Evolutionary conservation across 1,140 invertebrate genomes (phyloP).

Genomic region (Hestina assimilis): DNA sequence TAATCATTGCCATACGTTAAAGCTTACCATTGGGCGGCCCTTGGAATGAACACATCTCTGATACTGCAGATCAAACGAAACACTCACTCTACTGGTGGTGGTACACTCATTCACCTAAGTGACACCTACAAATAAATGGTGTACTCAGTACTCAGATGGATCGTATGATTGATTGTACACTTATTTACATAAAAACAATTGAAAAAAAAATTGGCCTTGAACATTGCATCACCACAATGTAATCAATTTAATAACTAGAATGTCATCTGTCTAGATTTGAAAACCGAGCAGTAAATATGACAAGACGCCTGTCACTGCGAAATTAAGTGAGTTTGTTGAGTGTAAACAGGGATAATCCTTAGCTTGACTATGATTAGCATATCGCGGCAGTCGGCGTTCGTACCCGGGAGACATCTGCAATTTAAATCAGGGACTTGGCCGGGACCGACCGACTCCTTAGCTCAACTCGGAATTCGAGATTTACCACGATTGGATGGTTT

Average conservation of each 20-base stretch:
- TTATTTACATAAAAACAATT: too few species aligned
- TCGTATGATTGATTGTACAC: too few species aligned
- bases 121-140: too few species aligned
- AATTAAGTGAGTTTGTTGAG: conserved; percentile 78
- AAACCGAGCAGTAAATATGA: conserved; percentile 47
- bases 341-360: conserved; percentile 78
- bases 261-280: conserved; percentile 1
- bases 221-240: neutral
- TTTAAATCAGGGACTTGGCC: conserved; percentile 72
- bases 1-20: too few species aligned
- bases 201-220: too few species aligned
- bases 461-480: conserved; percentile 68
- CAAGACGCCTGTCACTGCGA: conserved; percentile 63
- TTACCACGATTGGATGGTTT: conserved; percentile 73
- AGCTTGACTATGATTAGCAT: conserved; percentile 77
- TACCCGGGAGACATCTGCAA: conserved; percentile 67
- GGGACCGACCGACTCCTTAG: conserved; percentile 64
- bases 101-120: too few species aligned
- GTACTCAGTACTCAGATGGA: too few species aligned
- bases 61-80: too few species aligned
- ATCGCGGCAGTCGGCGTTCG: conserved; percentile 69
- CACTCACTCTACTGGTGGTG: too few species aligned
- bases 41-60: too few species aligned
- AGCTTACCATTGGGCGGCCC: too few species aligned
- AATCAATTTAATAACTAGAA: neutral